Evolutionary conservation across 2,888 invertebrate genomes (phyloP), one percentile per base, ranked within the genome.

Genomic region (Ariolimax columbianus): DNA sequence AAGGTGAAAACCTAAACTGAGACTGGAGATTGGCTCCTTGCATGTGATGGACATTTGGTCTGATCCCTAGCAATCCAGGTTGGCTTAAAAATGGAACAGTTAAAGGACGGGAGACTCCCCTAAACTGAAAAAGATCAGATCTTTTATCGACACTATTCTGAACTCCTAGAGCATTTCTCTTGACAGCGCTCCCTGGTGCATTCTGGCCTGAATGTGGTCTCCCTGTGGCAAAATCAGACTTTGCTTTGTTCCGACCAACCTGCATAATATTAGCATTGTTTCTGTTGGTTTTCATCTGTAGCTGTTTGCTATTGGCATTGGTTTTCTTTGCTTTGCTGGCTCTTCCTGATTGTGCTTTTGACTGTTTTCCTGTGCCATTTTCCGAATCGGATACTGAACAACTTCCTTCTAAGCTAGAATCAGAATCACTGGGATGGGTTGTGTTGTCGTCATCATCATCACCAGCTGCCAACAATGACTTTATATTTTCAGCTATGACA

Each of bases 161-260:
- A n/a, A 59, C 33, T 17, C 83, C 83, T 38, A 68, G 83, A 36
- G 83, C 83, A 83, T 83, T 83, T 68, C 83, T 83, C 47, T 83
- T 83, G 23, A 55, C 17, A 55, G 55, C 19, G 19, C 55, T 23
- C 30, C 33, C 59, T 26, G 81, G 17, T 11, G 63, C 70, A 47
- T n/a, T 68, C 47, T 33, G 66, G 33, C 73, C 43, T 51, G 33
- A 66, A 40, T 66, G 36, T 59, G 51, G 70, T 36, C 72, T 70
- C 6, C 51, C 26, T 33, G 33, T 0, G 40, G 23, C 9, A 38
- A 26, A n/a, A 68, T 36, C 77, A 19, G 77, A 4, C n/a, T 75
- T 75, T 26, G 36, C 63, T 70, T 33, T 72, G 36, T 36, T 51
- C 6, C 66, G 36, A 26, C 30, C 47, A 23, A 2, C 23, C 6